A percentile compares a stretch with the other conserved stretches of the same genome.
Conservation (phyloP, 2,797 vertebrate genomes). For the Thunnus albacares region DNA sequence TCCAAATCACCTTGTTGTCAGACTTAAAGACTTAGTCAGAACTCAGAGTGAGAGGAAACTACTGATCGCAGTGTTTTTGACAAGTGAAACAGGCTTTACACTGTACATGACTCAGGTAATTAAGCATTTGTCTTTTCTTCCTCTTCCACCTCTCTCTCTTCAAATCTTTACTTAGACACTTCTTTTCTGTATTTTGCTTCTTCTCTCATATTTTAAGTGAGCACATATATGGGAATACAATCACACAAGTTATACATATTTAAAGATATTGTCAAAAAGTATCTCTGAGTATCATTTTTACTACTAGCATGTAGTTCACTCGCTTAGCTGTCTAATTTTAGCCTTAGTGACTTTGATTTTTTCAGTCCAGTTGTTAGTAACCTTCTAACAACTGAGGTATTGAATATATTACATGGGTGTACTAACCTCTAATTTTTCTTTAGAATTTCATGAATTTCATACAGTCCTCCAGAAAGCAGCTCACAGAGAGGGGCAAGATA, state of each 20-base stretch:
- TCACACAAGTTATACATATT: neutral
- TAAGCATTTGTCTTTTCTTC: neutral
- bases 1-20: no score
- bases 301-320: neutral
- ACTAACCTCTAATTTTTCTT: neutral
- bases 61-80: no score
- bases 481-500: constrained; percentile 23
- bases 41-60: no score
- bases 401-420: neutral
- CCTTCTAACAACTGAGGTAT: neutral
- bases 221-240: neutral
- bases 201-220: neutral
- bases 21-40: no score
- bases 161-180: neutral
- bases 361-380: neutral
- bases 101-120: neutral
- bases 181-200: neutral
- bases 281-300: neutral
- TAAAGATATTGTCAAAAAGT: neutral
- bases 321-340: neutral
- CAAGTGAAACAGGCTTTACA: neutral
- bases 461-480: constrained; percentile 27
- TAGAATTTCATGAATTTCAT: constrained; percentile 6
- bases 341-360: no score
- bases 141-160: neutral